phyloP scores from a whole-genome alignment of 2,888 invertebrate genomes.

The Euzophera pinguis region DNA sequence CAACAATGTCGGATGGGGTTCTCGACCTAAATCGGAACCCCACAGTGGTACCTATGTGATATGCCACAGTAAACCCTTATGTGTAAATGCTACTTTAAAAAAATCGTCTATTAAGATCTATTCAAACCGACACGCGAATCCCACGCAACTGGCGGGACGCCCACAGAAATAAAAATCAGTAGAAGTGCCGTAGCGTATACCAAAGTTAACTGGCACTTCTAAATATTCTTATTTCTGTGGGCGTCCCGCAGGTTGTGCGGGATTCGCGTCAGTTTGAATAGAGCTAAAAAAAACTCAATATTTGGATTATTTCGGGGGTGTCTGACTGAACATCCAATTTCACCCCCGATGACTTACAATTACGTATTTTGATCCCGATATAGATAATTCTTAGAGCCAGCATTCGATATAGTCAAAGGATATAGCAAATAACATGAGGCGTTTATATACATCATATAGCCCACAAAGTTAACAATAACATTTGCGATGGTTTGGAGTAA shows the following conservation, averaged over 20 bases:
- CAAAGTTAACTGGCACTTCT: no score
- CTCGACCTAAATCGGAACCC: slow-evolving; percentile 37
- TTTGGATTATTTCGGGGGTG: slow-evolving; percentile 26
- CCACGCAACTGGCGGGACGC: no score
- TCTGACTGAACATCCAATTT: slow-evolving; percentile 13
- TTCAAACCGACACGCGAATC: no score
- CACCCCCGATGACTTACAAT: slow-evolving; percentile 24
- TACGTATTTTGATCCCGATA: slow-evolving; percentile 66
- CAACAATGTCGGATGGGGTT: slow-evolving; percentile 59
- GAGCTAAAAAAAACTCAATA: slow-evolving; percentile 37
- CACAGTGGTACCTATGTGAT: slow-evolving; percentile 61
- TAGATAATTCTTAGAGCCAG: slow-evolving; percentile 51
- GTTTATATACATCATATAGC: slow-evolving; percentile 36
- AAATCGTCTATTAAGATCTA: slow-evolving; percentile 32
- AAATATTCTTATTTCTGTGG: no score
- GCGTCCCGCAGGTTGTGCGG: no score
- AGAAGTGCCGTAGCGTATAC: no score
- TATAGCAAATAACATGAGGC: slow-evolving; percentile 31
- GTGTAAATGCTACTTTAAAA: slow-evolving; percentile 47
- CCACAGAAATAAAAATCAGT: no score
- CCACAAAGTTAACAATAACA: slow-evolving; percentile 36
- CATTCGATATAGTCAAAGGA: slow-evolving; percentile 28
- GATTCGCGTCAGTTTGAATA: no score
- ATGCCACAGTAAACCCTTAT: slow-evolving; percentile 61
- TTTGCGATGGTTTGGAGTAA: slow-evolving; percentile 38